These are phyloP conservation scores for Recurvirostra avosetta DNA, from an alignment of 2,113 vertebrate genomes.

Conservation along the genomic window DNA sequence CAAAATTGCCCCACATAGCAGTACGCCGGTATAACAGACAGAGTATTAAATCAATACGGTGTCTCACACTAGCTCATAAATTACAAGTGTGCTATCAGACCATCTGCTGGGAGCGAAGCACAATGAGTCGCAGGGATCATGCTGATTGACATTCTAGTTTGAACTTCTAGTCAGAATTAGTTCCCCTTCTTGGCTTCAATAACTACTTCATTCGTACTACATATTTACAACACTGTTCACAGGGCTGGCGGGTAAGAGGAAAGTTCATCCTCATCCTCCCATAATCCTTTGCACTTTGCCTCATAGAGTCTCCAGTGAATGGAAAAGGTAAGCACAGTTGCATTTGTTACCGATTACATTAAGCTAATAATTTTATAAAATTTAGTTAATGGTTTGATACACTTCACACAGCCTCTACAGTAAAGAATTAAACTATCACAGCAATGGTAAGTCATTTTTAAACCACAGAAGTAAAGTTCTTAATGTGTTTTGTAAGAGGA, in stretches of 20 bases:
- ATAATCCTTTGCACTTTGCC: neutral
- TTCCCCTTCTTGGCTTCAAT: neutral
- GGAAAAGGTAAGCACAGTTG: neutral
- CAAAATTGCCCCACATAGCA: neutral
- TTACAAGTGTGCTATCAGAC: neutral
- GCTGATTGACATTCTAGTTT: neutral
- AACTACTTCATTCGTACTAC: neutral
- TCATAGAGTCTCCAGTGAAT: neutral
- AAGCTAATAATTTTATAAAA: neutral
- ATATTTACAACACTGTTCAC: neutral
- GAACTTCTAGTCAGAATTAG: neutral
- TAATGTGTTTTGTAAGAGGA: neutral
- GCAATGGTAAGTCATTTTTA: neutral
- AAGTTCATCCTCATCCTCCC: neutral
- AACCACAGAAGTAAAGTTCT: neutral
- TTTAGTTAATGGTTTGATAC: neutral
- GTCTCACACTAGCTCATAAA: neutral
- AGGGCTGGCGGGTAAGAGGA: neutral
- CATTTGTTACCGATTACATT: accelerated
- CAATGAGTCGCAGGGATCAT: neutral
- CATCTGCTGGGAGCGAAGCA: neutral
- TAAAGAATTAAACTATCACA: neutral
- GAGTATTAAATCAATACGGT: neutral
- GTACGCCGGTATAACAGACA: neutral
- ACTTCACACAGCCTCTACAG: neutral